Conservation (phyloP, 2,113 vertebrate species). For the Salminus brasiliensis region DNA sequence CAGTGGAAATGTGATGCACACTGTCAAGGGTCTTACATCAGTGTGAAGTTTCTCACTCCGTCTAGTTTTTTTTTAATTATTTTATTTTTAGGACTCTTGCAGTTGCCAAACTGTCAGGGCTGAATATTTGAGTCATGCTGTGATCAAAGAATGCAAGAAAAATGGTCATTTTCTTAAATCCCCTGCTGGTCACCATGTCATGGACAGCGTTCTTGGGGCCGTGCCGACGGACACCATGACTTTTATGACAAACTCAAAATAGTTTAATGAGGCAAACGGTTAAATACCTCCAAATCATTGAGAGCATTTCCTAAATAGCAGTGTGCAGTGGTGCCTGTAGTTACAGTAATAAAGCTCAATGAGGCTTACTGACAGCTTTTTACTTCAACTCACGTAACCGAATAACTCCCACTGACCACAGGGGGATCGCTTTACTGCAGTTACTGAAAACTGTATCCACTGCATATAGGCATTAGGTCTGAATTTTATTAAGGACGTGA, state of each 20-base stretch:
- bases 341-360: constrained; percentile 24
- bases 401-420: constrained; percentile 33
- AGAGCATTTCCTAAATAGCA: neutral
- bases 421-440: neutral
- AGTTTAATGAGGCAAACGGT: neutral
- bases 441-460: constrained; percentile 3
- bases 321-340: neutral
- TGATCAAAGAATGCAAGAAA: neutral
- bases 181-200: neutral
- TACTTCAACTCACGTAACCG: constrained; percentile 17
- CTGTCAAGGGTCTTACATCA: neutral
- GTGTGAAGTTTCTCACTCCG: neutral
- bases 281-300: constrained; percentile 3
- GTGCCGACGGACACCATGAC: neutral
- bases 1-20: neutral
- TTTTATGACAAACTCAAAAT: constrained; percentile 20
- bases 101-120: neutral
- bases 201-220: neutral
- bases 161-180: neutral
- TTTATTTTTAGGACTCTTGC: neutral
- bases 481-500: constrained; percentile 29
- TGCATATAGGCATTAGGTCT: neutral
- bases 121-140: neutral
- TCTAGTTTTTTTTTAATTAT: too few species aligned
- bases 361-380: constrained; percentile 3